Conservation (phyloP, 2,113 vertebrate genomes). For the Microtus ochrogaster region DNA sequence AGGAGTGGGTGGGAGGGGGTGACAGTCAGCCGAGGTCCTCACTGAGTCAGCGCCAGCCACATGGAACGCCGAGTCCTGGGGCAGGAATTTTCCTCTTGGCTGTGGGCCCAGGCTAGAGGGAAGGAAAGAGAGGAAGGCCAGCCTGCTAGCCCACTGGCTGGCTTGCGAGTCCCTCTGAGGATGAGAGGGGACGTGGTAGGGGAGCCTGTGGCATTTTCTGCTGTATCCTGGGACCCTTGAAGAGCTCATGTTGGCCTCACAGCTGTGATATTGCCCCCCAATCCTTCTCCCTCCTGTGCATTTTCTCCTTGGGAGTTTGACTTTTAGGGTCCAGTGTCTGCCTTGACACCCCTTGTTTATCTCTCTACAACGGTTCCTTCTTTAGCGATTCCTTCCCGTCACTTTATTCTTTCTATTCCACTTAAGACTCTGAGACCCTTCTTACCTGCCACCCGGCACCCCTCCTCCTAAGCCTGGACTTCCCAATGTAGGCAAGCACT, state of each 20-base stretch:
- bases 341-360: not conserved
- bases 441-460: not conserved
- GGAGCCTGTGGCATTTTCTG: slow-evolving; percentile 42
- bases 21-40: slow-evolving; percentile 62
- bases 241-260: not conserved
- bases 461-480: not conserved
- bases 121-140: slow-evolving; percentile 39
- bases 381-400: not conserved
- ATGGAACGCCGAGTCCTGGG: slow-evolving; percentile 63
- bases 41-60: slow-evolving; percentile 45
- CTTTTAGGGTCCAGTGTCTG: not conserved
- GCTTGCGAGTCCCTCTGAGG: slow-evolving; percentile 66
- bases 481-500: not conserved
- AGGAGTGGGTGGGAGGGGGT: not conserved
- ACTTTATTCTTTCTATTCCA: not conserved
- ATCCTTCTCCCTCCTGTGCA: not conserved
- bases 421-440: not conserved
- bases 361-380: not conserved
- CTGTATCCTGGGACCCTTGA: not conserved
- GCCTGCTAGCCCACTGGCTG: not conserved
- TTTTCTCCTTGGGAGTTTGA: not conserved
- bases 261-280: not conserved
- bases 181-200: not conserved
- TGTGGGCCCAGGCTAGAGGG: slow-evolving; percentile 67
- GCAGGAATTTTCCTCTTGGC: slow-evolving; percentile 79